phyloP scores from a whole-genome alignment of 2,888 invertebrate genomes.

The Hirtodrosophila trivittata region DNA sequence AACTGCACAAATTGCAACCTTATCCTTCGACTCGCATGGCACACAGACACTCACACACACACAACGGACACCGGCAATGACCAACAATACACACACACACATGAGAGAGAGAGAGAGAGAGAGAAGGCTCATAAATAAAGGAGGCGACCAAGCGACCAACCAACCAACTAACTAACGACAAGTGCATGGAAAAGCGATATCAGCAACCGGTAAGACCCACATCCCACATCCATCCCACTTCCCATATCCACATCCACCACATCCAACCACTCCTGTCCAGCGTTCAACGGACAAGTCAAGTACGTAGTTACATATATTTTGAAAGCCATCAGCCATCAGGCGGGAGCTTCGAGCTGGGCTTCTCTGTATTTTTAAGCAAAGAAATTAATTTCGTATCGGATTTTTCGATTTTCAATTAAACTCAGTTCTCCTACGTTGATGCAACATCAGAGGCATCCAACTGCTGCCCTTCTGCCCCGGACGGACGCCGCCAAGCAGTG shows the following conservation, averaged over 20 bases:
- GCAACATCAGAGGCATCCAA: slow-evolving; percentile 16
- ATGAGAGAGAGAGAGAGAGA: too few species aligned
- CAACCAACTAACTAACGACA: slow-evolving; percentile 50
- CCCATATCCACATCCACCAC: background rate
- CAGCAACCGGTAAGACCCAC: slow-evolving; percentile 14
- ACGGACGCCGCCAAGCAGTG: slow-evolving; percentile 33
- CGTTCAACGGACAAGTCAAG: slow-evolving; percentile 41
- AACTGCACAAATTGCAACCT: slow-evolving; percentile 80
- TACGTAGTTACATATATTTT: slow-evolving; percentile 29
- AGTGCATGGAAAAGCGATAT: slow-evolving; percentile 58
- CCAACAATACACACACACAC: slow-evolving; percentile 23
- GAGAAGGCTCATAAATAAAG: slow-evolving; percentile 75
- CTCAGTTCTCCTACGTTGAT: slow-evolving; percentile 59
- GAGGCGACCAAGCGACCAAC: slow-evolving; percentile 24
- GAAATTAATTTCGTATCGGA: slow-evolving; percentile 81
- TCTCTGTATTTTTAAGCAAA: slow-evolving; percentile 70
- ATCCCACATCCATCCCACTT: background rate
- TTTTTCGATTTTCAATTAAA: slow-evolving; percentile 82
- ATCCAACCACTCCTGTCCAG: background rate
- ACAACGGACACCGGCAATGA: slow-evolving; percentile 22
- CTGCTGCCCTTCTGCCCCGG: slow-evolving; percentile 1
- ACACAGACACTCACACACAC: slow-evolving; percentile 18
- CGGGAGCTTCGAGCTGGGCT: slow-evolving; percentile 28
- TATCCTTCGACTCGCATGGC: slow-evolving; percentile 55
- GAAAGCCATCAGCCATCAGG: slow-evolving; percentile 37